Conservation (phyloP, 2,888 invertebrate species). For the Lepidocyrtoides sp. region DNA sequence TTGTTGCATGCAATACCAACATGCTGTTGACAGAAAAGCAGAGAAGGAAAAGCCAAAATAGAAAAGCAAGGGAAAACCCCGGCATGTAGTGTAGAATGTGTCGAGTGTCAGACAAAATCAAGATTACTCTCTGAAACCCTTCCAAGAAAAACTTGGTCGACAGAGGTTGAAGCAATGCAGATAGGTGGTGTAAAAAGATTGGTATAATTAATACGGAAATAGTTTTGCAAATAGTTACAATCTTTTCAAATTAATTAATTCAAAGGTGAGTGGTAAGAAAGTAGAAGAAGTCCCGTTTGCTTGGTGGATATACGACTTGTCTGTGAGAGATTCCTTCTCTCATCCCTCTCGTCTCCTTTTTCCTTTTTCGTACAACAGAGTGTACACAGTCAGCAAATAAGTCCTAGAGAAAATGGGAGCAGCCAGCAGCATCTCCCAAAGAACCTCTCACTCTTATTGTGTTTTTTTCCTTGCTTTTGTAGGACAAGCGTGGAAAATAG, state of each 20-base stretch:
- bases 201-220: constrained; percentile 71
- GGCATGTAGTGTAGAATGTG: constrained; percentile 1
- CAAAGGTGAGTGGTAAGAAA: constrained; percentile 49
- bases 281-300: neutral
- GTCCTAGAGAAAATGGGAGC: neutral
- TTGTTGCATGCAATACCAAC: too few relatives aligned
- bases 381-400: too few relatives aligned
- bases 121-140: neutral
- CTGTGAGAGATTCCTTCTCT: constrained; percentile 15
- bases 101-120: constrained; percentile 5
- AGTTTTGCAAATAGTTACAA: constrained; percentile 78
- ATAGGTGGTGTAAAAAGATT: constrained; percentile 18
- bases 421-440: neutral
- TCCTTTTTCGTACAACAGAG: neutral
- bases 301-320: constrained; percentile 8
- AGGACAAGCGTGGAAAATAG: constrained; percentile 68
- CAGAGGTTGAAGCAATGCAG: neutral
- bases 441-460: constrained; percentile 45
- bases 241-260: constrained; percentile 71
- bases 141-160: constrained; percentile 14
- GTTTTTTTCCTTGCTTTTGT: neutral
- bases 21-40: neutral
- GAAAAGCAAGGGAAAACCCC: neutral
- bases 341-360: neutral
- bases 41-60: neutral